Evolutionary conservation across 2,797 vertebrate species (phyloP), one percentile per base, ranked within the genome.

Genomic region (Glyptemys insculpta): DNA sequence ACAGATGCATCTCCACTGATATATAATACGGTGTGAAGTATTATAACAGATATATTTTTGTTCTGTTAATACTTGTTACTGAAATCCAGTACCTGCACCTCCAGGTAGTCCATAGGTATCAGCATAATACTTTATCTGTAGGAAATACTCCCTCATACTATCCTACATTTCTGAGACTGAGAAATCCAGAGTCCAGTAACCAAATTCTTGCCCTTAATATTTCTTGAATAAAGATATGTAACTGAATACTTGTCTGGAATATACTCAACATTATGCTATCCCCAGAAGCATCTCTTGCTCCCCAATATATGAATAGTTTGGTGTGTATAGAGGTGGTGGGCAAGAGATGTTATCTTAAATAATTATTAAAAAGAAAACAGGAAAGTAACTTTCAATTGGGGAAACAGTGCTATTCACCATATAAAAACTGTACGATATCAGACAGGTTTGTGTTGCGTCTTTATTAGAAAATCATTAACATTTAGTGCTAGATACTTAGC

Each of bases 21-120:
- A 97, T 34, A 79, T 96, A 97, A 97, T 97, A 97, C 92, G 95
- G 91, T 95, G 83, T 12, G 52, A 93, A 95, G 88, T 86, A 96
- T 96, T 96, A 95, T 90, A 97, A 92, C 44, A 47, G 93, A 91
- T 95, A 91, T 97, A 96, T 96, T 83, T 95, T 94, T 85, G 83
- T 96, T 96, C 96, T 97, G 96, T 97, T 97, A 97, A 92, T 97
- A 97, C 81, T 87, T 94, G 85, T 47, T 96, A 96, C 76, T 86
- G 94, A 95, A 94, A 92, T 74, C 92, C 21, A 74, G 91, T 54
- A 78, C 78, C 62, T 95, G 50, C 85, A 92, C 83, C 31, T 95
- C 85, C 95, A 96, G 97, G 96, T 97, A 95, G 84, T 49, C 80
- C 87, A 19, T 86, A 96, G 95, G 94, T 97, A 95, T 37, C 37